Evolutionary conservation across 2,888 invertebrate species (phyloP).

Genomic region (Anthrax anthrax): DNA sequence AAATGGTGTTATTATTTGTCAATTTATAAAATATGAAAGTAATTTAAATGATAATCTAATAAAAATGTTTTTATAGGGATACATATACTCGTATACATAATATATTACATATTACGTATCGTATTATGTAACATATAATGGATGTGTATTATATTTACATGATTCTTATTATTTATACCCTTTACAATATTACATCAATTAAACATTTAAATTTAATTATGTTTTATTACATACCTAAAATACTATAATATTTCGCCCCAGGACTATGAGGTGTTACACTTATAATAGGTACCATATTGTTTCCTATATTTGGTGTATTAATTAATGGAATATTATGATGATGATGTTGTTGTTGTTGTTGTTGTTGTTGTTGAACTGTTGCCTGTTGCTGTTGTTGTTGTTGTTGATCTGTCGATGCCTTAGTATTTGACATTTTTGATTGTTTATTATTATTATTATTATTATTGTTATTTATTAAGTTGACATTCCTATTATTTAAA

Average conservation of each 20-base stretch:
- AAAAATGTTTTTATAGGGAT: too few species aligned
- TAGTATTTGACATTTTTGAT: conserved; percentile 13
- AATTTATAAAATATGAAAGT: too few species aligned
- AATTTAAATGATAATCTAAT: too few species aligned
- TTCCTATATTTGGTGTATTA: conserved; percentile 23
- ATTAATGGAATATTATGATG: conserved; percentile 24
- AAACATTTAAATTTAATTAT: not conserved
- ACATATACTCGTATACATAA: too few species aligned
- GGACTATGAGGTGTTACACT: conserved; percentile 82
- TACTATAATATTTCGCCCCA: conserved; percentile 53
- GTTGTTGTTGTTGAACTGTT: conserved; percentile 6
- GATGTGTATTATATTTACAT: too few species aligned
- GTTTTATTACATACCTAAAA: conserved; percentile 35
- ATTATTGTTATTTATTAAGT: conserved; percentile 9
- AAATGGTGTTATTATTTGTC: too few species aligned
- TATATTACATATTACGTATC: too few species aligned
- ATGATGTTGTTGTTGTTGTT: conserved; percentile 11
- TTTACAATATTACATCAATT: too few species aligned
- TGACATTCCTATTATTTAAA: conserved; percentile 6
- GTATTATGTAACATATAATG: too few species aligned
- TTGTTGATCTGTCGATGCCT: conserved; percentile 6
- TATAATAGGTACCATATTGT: conserved; percentile 59
- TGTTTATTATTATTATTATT: conserved; percentile 9
- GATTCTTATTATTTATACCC: too few species aligned
- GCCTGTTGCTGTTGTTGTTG: conserved; percentile 3